Percentiles rank a stretch among this genome's conserved stretches.
Conservation (phyloP, 1,140 invertebrate species). For the Leptonema lineaticorne region DNA sequence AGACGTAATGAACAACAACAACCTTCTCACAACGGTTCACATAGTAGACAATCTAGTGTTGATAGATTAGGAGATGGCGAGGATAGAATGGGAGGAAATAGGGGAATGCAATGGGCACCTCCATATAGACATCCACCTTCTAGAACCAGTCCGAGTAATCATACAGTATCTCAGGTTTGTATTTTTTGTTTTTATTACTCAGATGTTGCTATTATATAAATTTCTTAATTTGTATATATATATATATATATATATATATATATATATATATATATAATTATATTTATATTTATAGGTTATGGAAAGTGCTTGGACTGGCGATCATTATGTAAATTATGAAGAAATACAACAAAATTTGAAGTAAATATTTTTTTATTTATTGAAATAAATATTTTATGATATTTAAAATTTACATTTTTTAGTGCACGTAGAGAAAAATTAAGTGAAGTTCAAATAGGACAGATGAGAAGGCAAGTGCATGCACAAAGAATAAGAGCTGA, state of each 20-base stretch:
- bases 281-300: conserved; percentile 47
- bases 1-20: conserved; percentile 41
- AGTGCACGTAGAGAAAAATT: conserved; percentile 56
- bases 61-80: conserved; percentile 35
- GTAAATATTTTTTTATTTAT: conserved; percentile 53
- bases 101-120: conserved; percentile 43
- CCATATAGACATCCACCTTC: conserved; percentile 41
- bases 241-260: not conserved
- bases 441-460: conserved; percentile 70
- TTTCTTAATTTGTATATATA: not conserved
- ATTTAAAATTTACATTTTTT: conserved; percentile 1
- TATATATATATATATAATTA: not conserved
- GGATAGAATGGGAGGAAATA: conserved; percentile 28
- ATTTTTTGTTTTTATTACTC: not conserved
- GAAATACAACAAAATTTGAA: conserved; percentile 79
- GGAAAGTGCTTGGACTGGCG: conserved; percentile 61
- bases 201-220: not conserved
- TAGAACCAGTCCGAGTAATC: conserved; percentile 31
- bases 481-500: conserved; percentile 70
- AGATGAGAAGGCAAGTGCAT: conserved; percentile 70
- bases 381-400: not conserved
- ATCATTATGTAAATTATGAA: conserved; percentile 82
- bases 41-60: conserved; percentile 47
- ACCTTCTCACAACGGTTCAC: conserved; percentile 48
- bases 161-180: conserved; percentile 39